Conservation (phyloP, 2,888 invertebrate species). For the Adelognathus sp. region DNA sequence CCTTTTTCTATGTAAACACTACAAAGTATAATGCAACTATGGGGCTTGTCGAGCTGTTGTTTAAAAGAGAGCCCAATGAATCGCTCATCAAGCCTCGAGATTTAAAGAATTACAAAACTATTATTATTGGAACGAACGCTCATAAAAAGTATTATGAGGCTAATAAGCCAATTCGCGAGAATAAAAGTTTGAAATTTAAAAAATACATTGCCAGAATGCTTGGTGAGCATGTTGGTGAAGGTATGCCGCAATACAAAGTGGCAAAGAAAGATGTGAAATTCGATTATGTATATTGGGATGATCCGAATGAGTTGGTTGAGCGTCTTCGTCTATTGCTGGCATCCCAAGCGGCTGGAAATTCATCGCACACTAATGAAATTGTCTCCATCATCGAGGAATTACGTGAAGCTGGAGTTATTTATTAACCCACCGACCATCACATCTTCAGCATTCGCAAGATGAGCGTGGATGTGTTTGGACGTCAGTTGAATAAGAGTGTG, state of each 20-base stretch:
- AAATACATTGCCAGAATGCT: slow-evolving; percentile 7
- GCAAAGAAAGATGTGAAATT: background rate
- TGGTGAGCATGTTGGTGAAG: background rate
- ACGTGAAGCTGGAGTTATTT: background rate
- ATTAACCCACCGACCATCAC: background rate
- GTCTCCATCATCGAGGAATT: slow-evolving; percentile 36
- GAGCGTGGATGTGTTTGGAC: slow-evolving; percentile 40
- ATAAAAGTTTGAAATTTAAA: slow-evolving; percentile 14
- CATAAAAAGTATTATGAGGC: slow-evolving; percentile 35
- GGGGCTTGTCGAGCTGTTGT: slow-evolving; percentile 1
- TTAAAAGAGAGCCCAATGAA: slow-evolving; percentile 6
- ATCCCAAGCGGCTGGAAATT: slow-evolving; percentile 37
- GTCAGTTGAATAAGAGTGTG: background rate
- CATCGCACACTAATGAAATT: slow-evolving; percentile 33
- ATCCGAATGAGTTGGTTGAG: slow-evolving; percentile 50
- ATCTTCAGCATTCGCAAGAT: slow-evolving; percentile 6
- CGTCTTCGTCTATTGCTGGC: slow-evolving; percentile 30
- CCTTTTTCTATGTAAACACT: slow-evolving; percentile 6
- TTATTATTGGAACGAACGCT: slow-evolving; percentile 38
- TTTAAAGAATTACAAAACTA: slow-evolving; percentile 34
- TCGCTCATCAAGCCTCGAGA: background rate
- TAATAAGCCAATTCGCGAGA: slow-evolving; percentile 1
- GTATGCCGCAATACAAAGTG: slow-evolving; percentile 5
- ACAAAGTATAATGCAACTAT: slow-evolving; percentile 28
- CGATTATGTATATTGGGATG: slow-evolving; percentile 46